A percentile compares a stretch with the other conserved stretches of the same genome.
Evolutionary conservation across 2,797 vertebrate genomes (phyloP).

Genomic region (Onychomys torridus): DNA sequence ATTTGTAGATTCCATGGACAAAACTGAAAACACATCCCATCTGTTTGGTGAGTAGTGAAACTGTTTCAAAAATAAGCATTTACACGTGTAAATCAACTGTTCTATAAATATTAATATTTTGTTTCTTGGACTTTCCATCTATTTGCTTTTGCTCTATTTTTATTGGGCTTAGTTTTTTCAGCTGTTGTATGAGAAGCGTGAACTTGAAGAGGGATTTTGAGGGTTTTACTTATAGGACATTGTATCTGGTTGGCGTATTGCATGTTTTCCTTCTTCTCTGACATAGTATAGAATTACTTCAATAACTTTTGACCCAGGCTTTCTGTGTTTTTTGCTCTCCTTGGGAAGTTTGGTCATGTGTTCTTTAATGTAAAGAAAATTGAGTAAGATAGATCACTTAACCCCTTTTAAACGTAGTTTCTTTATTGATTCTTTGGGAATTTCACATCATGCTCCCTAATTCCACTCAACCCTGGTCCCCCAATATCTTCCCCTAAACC

Average conservation of each 20-base stretch:
- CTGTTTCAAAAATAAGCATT: constrained; percentile 54
- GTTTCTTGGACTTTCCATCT: not conserved
- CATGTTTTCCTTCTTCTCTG: constrained; percentile 7
- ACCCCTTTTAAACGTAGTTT: not conserved
- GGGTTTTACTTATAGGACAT: constrained; percentile 38
- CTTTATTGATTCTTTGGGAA: not conserved
- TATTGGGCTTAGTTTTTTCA: constrained; percentile 31
- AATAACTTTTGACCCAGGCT: not conserved
- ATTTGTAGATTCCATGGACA: constrained; percentile 98
- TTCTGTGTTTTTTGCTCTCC: constrained; percentile 15
- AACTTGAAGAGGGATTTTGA: constrained; percentile 20
- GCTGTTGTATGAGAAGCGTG: constrained; percentile 32
- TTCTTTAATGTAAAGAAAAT: constrained; percentile 41
- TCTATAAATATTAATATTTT: constrained; percentile 43
- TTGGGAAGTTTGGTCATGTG: not conserved
- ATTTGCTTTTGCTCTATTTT: constrained; percentile 39
- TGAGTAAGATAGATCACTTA: not conserved
- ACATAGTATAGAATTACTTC: not conserved
- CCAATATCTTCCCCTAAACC: not conserved
- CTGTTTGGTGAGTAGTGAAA: constrained; percentile 92
- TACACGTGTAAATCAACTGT: not conserved
- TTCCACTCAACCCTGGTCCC: not conserved
- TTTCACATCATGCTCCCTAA: not conserved
- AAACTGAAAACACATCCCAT: constrained; percentile 99
- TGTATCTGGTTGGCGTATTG: constrained; percentile 14